Percentiles rank a stretch among this genome's conserved stretches.
phyloP scores from a whole-genome alignment of 2,113 vertebrate genomes.

The Psophia crepitans region DNA sequence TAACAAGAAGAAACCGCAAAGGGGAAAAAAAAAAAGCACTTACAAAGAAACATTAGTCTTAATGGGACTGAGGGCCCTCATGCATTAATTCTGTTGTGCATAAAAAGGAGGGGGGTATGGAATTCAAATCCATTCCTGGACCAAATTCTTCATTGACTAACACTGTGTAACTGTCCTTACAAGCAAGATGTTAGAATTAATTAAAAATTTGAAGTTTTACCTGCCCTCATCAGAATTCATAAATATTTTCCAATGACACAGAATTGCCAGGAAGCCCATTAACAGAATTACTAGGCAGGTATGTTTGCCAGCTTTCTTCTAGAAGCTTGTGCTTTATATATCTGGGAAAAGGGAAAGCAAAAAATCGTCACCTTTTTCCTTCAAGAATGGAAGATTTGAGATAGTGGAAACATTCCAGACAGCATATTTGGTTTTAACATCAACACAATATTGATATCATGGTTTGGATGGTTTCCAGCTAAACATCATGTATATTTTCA shows the following conservation, averaged over 20 bases:
- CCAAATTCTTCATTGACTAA: background rate
- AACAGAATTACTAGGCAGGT: background rate
- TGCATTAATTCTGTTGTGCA: background rate
- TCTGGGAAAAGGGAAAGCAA: background rate
- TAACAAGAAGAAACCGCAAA: slow-evolving; percentile 28
- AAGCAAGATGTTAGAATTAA: background rate
- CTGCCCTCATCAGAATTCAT: background rate
- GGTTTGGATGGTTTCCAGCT: slow-evolving; percentile 10
- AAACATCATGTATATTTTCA: background rate
- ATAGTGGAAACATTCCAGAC: background rate
- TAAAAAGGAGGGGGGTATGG: background rate
- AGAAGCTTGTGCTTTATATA: background rate
- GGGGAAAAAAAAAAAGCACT: background rate
- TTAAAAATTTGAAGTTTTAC: background rate
- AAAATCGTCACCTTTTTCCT: background rate
- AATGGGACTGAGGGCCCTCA: slow-evolving; percentile 7
- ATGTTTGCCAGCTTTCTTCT: background rate
- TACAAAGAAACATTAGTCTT: slow-evolving; percentile 11
- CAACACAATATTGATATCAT: slow-evolving; percentile 1
- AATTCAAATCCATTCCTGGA: background rate
- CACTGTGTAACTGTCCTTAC: background rate
- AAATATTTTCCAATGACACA: background rate
- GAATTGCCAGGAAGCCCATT: background rate
- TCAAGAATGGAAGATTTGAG: background rate
- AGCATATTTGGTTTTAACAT: background rate